Conservation (phyloP, 2,888 invertebrate genomes). For the Sepiola atlantica region DNA sequence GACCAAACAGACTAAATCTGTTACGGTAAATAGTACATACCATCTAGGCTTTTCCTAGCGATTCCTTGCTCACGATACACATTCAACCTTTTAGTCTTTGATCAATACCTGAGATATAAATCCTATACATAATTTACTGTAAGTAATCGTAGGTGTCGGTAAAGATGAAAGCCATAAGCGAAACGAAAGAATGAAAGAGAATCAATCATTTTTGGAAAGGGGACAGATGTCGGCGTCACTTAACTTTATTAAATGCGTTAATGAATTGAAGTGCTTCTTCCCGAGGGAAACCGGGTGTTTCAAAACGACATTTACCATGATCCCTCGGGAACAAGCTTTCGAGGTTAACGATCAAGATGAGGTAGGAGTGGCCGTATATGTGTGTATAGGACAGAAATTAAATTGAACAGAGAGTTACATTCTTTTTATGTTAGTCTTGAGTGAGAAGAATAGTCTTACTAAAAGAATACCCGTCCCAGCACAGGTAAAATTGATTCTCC, state of each 20-base stretch:
- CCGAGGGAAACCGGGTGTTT: neutral
- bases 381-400: too few relatives aligned
- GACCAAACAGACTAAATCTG: too few relatives aligned
- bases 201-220: neutral
- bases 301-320: neutral
- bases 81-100: neutral
- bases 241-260: neutral
- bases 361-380: too few relatives aligned
- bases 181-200: neutral
- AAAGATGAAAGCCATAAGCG: neutral
- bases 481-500: too few relatives aligned
- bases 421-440: neutral
- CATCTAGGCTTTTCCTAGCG: neutral
- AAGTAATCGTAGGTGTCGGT: neutral
- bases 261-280: neutral
- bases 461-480: neutral
- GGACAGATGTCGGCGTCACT: neutral
- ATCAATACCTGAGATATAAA: neutral
- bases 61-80: neutral
- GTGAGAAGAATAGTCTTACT: neutral
- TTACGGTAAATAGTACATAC: neutral
- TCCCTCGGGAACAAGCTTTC: neutral
- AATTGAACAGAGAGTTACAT: too few relatives aligned
- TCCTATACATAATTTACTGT: conserved; percentile 32
- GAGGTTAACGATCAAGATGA: neutral